Evolutionary conservation across 2,113 vertebrate species (phyloP).

Genomic region (Onychorhynchus coronatus): DNA sequence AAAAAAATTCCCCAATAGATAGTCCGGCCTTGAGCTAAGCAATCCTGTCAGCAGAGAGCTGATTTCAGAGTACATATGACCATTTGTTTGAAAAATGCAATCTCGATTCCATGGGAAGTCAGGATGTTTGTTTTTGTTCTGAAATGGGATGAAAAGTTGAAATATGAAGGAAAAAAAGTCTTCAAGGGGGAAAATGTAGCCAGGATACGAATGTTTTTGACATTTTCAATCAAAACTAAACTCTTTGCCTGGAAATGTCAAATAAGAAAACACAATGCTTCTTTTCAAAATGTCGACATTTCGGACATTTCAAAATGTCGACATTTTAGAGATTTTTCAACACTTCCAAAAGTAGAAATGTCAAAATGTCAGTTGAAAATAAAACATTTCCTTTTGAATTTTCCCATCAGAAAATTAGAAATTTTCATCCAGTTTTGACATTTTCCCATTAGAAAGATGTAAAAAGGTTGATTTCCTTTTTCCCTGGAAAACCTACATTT

Average conservation of each 20-base stretch:
- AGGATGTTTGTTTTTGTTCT: constrained; percentile 65
- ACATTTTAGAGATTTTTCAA: constrained; percentile 62
- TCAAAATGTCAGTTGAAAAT: constrained; percentile 62
- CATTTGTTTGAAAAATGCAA: constrained; percentile 51
- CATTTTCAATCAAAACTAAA: constrained; percentile 70
- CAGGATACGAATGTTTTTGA: constrained; percentile 67
- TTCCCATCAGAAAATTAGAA: constrained; percentile 63
- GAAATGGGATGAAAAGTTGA: constrained; percentile 62
- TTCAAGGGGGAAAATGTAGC: constrained; percentile 56
- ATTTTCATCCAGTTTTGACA: constrained; percentile 56
- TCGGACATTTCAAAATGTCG: constrained; percentile 63
- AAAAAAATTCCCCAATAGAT: not conserved
- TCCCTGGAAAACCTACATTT: constrained; percentile 34
- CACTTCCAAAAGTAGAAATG: constrained; percentile 64
- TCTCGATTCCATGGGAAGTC: constrained; percentile 38
- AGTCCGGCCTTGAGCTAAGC: not conserved
- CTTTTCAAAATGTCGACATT: constrained; percentile 64
- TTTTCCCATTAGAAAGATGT: constrained; percentile 33
- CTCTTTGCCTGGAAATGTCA: constrained; percentile 68
- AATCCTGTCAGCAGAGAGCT: not conserved
- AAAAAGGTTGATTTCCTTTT: constrained; percentile 30
- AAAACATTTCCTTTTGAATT: constrained; percentile 60
- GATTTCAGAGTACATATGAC: not conserved
- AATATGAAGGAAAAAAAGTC: constrained; percentile 46
- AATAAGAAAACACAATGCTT: constrained; percentile 68